Evolutionary conservation across 2,888 invertebrate species (phyloP).

Genomic region (Polyommatus iphigenia): DNA sequence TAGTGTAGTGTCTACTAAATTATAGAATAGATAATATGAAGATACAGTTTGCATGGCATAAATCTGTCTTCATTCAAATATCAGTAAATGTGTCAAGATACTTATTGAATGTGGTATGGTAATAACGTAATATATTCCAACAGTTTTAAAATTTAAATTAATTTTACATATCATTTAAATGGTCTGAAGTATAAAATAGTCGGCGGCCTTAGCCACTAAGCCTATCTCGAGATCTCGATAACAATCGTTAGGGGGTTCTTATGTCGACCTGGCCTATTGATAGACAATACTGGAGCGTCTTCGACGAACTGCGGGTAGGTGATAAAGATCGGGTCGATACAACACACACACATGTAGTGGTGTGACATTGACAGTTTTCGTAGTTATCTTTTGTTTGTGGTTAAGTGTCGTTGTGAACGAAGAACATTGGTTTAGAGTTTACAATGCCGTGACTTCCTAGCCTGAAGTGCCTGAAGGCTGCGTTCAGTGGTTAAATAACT

Average conservation of each 20-base stretch:
- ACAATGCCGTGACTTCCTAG: neutral
- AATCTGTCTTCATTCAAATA: neutral
- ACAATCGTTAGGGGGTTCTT: conserved; percentile 39
- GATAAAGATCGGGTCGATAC: conserved; percentile 25
- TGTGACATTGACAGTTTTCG: conserved; percentile 19
- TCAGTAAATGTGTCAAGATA: no score
- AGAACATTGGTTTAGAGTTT: neutral
- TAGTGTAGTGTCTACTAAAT: no score
- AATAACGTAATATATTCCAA: neutral
- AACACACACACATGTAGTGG: neutral
- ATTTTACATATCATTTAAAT: conserved; percentile 8
- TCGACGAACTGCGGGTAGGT: conserved; percentile 24
- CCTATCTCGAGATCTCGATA: conserved; percentile 36
- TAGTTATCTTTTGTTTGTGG: conserved; percentile 18
- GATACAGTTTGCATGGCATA: no score
- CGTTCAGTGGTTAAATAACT: neutral
- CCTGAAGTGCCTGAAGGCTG: neutral
- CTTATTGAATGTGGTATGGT: no score
- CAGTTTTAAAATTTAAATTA: neutral
- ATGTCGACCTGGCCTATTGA: conserved; percentile 42
- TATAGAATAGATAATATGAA: no score
- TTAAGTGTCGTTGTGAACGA: neutral
- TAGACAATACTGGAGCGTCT: conserved; percentile 30
- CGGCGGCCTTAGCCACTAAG: conserved; percentile 12
- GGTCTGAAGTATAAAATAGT: neutral